Evolutionary conservation across 2,888 invertebrate species (phyloP), one percentile per base, ranked within the genome.

Genomic region (Trichopoda pennipes): DNA sequence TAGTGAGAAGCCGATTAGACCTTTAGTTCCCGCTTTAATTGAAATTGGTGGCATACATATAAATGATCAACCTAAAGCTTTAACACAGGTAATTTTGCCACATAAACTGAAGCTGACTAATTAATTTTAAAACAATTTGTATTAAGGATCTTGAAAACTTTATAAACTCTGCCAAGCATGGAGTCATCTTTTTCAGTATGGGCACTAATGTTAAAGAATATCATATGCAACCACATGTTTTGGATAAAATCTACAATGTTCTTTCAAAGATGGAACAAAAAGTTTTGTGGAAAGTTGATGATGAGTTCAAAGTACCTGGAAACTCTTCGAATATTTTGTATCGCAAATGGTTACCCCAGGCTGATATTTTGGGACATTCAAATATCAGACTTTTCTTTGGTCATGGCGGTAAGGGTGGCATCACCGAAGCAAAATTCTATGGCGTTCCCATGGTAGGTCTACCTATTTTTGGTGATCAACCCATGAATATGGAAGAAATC

Each of bases 341-440:
- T 28, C 79, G 84, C 61, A 93, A 93, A 85, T 95, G 94, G 94
- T 87, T 94, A 17, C 94, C 94, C 0, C 95, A 95, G 86, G 92
- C 92, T 61, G 93, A 93, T 86, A 92, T 94, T 66, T 88, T 94
- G 91, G 93, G 92, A 1, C 93, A 93, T 87, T 92, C 92, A 1
- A 93, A 93, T 81, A 86, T 92, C 21, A 92, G 91, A 87, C 86
- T 93, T 9, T 94, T 94, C 86, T 92, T 94, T 86, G 92, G 93
- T 0, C 94, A 94, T 85, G 94, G 94, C 16, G 94, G 94, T 3
- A 90, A 93, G 75, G 93, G 94, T 85, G 93, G 93, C 63, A 92
- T 93, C 8, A 92, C 93, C 87, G 94, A 94, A 88, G 92, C 93
- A 0, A 90, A 92, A 53, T 93, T 90, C 86, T 89, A 93, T 85